phyloP scores from a whole-genome alignment of 2,888 invertebrate genomes.

The Nymphalis c-album region DNA sequence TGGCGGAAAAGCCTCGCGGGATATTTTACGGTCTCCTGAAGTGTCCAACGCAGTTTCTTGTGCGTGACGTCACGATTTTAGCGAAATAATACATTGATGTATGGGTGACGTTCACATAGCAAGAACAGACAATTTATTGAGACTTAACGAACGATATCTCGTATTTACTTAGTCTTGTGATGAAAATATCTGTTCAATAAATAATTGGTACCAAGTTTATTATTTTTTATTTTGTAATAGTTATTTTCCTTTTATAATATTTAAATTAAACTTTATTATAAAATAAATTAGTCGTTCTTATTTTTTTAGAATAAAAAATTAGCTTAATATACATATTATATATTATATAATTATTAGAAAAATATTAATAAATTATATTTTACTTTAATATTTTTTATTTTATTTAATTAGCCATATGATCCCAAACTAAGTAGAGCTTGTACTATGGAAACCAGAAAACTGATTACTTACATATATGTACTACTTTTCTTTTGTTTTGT shows the following conservation, averaged over 20 bases:
- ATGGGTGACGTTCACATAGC: conserved; percentile 45
- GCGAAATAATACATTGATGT: conserved; percentile 47
- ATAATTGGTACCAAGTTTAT: no score
- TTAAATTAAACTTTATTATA: background rate
- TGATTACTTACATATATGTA: no score
- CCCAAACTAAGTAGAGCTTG: no score
- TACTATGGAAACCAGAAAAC: no score
- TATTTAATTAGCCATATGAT: no score
- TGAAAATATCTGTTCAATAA: background rate
- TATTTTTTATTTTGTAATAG: no score
- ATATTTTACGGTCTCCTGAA: conserved; percentile 60
- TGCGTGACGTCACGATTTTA: conserved; percentile 65
- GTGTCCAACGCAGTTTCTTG: conserved; percentile 54
- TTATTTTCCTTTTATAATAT: no score
- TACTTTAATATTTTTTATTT: no score
- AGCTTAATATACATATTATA: no score
- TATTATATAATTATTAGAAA: no score
- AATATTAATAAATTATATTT: no score
- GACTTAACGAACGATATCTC: conserved; percentile 1
- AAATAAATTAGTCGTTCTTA: background rate
- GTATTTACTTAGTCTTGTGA: conserved; percentile 2
- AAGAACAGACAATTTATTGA: conserved; percentile 19
- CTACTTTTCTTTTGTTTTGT: no score
- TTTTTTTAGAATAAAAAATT: background rate
- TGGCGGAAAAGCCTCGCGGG: conserved; percentile 50